phyloP scores from a whole-genome alignment of 1,140 invertebrate species.

The Anthonomus grandis region DNA sequence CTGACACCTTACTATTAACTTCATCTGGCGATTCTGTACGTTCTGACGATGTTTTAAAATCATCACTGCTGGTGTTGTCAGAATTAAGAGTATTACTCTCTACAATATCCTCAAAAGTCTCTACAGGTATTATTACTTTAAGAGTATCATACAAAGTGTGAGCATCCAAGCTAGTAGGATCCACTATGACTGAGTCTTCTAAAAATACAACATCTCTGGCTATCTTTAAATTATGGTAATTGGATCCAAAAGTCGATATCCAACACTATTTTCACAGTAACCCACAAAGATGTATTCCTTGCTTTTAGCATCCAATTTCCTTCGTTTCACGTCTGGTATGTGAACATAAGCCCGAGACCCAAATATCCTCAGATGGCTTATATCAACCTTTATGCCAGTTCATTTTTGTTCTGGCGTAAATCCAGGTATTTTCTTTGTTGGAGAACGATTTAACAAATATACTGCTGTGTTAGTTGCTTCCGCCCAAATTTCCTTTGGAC shows the following conservation, averaged over 20 bases:
- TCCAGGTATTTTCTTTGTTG: constrained; percentile 42
- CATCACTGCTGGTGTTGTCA: too few relatives aligned
- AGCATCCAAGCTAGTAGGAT: too few relatives aligned
- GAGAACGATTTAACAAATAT: constrained; percentile 44
- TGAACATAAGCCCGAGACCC: constrained; percentile 48
- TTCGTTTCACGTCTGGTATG: constrained; percentile 43
- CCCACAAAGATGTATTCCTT: constrained; percentile 48
- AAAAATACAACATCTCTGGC: too few relatives aligned
- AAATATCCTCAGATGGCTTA: constrained; percentile 41
- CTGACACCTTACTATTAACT: too few relatives aligned
- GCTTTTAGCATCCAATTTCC: constrained; percentile 44
- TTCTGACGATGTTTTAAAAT: too few relatives aligned
- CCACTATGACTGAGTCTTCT: too few relatives aligned
- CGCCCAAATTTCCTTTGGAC: constrained; percentile 42
- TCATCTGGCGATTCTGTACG: too few relatives aligned
- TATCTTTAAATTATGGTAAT: too few relatives aligned
- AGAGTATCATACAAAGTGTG: too few relatives aligned
- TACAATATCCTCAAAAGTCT: too few relatives aligned
- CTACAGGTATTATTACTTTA: too few relatives aligned
- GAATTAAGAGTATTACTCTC: too few relatives aligned
- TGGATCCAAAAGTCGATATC: constrained; percentile 42
- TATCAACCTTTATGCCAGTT: constrained; percentile 30
- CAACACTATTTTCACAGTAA: constrained; percentile 46
- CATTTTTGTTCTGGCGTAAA: constrained; percentile 46
- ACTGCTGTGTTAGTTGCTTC: constrained; percentile 44